Conservation (phyloP, 1,140 invertebrate genomes). For the Coboldia fuscipes region DNA sequence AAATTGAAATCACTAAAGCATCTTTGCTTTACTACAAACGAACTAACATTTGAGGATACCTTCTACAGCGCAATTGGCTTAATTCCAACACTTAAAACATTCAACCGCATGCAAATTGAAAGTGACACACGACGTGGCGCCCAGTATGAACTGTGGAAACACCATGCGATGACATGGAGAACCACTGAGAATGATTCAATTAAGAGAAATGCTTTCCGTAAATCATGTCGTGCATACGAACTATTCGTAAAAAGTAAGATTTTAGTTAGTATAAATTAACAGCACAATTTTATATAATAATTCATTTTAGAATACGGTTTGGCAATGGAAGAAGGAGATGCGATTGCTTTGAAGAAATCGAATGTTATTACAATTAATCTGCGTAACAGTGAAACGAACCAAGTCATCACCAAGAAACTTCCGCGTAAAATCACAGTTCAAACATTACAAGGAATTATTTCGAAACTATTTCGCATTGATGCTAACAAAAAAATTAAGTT, state of each 20-base stretch:
- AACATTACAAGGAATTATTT: constrained; percentile 32
- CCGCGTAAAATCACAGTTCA: constrained; percentile 59
- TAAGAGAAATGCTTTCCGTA: constrained; percentile 7
- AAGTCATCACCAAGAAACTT: constrained; percentile 42
- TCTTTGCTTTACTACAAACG: constrained; percentile 38
- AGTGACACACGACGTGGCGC: constrained; percentile 52
- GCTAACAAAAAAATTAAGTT: constrained; percentile 18
- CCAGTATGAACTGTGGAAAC: constrained; percentile 73
- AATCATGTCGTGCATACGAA: constrained; percentile 45
- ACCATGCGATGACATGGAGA: constrained; percentile 48
- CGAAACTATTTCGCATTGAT: constrained; percentile 12
- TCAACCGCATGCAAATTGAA: constrained; percentile 45
- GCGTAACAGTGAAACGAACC: constrained; percentile 27
- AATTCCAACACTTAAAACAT: constrained; percentile 24
- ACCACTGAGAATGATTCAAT: constrained; percentile 19
- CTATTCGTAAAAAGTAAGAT: constrained; percentile 28
- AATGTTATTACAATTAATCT: constrained; percentile 46
- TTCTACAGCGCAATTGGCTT: constrained; percentile 15
- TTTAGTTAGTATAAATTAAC: too few relatives aligned
- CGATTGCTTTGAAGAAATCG: constrained; percentile 27
- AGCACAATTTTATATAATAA: too few relatives aligned
- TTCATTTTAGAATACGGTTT: constrained; percentile 58
- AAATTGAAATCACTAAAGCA: constrained; percentile 49
- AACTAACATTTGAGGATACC: constrained; percentile 42
- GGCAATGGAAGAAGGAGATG: constrained; percentile 46